phyloP scores from a whole-genome alignment of 2,113 vertebrate species.

The Irena cyanogastra region DNA sequence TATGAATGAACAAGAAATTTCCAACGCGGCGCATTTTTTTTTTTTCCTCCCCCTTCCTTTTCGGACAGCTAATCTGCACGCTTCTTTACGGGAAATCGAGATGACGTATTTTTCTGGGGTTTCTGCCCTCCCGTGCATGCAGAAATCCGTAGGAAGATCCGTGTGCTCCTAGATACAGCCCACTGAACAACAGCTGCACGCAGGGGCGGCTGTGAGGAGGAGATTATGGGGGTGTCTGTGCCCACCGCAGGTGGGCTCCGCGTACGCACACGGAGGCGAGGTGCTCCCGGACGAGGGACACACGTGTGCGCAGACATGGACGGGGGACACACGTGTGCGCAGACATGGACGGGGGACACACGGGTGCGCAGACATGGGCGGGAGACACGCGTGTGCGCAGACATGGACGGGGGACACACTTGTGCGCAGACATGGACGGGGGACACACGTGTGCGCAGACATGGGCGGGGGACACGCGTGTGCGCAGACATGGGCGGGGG shows the following conservation, averaged over 20 bases:
- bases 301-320: not conserved
- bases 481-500: too few relatives aligned
- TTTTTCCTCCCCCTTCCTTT: not conserved
- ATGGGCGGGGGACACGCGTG: not conserved
- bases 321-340: not conserved
- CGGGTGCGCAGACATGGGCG: not conserved
- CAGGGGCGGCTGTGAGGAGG: not conserved
- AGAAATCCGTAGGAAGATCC: not conserved
- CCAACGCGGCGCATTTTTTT: slow-evolving; percentile 33
- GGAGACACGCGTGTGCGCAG: not conserved
- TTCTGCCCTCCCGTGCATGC: not conserved
- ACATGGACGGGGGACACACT: too few relatives aligned
- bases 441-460: not conserved
- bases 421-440: not conserved
- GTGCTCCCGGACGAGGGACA: not conserved
- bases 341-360: not conserved
- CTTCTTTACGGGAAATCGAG: slow-evolving; percentile 66
- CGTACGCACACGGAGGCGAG: not conserved
- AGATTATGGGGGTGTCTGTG: not conserved
- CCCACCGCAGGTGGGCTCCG: not conserved
- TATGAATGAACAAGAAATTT: slow-evolving; percentile 77
- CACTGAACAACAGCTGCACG: not conserved
- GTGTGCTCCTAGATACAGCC: not conserved
- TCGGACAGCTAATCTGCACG: slow-evolving; percentile 58
- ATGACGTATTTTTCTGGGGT: slow-evolving; percentile 30